phyloP scores from a whole-genome alignment of 2,113 vertebrate genomes.

The Tringa solitaria region DNA sequence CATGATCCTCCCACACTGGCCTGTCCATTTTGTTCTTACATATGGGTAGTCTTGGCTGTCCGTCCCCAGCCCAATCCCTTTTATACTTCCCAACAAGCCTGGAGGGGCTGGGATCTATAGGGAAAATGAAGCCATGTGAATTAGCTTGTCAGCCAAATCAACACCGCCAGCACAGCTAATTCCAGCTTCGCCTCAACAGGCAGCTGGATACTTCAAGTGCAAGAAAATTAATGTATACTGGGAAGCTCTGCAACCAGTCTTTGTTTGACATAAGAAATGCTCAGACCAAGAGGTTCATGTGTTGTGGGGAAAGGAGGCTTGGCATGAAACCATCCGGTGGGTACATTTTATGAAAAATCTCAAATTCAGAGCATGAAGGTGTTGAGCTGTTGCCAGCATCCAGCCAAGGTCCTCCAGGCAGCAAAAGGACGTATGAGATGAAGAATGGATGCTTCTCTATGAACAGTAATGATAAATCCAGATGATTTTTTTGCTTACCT shows the following conservation, averaged over 20 bases:
- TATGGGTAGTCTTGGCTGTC: not conserved
- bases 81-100: not conserved
- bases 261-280: not conserved
- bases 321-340: not conserved
- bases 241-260: not conserved
- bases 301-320: not conserved
- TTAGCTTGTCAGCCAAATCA: not conserved
- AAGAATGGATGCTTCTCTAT: not conserved
- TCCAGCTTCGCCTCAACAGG: not conserved
- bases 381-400: not conserved
- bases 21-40: not conserved
- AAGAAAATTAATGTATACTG: not conserved
- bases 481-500: not conserved
- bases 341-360: not conserved
- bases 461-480: not conserved
- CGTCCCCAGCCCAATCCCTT: not conserved
- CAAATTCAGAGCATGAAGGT: not conserved
- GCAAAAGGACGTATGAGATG: not conserved
- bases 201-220: not conserved
- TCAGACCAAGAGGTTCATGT: not conserved
- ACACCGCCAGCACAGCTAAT: not conserved
- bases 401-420: not conserved
- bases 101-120: not conserved
- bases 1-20: not conserved
- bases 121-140: not conserved